phyloP scores from a whole-genome alignment of 2,888 invertebrate genomes.

The Cephus nigrinus region DNA sequence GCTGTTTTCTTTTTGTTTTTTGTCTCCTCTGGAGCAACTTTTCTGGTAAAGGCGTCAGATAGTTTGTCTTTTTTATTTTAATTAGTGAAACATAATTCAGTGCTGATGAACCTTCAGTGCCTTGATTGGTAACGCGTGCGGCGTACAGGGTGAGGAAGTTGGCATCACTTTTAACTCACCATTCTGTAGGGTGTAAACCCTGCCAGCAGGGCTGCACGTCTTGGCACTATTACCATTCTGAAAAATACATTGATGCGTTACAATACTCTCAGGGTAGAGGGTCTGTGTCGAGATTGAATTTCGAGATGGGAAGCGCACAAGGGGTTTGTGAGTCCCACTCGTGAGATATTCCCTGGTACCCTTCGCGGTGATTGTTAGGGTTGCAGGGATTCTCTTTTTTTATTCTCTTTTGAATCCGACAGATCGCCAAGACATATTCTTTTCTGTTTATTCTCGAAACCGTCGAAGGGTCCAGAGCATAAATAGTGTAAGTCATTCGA shows the following conservation, averaged over 20 bases:
- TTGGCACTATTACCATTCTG: constrained; percentile 31
- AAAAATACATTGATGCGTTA: constrained; percentile 25
- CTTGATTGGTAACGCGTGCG: constrained; percentile 23
- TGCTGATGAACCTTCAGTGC: constrained; percentile 22
- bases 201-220: constrained; percentile 26
- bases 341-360: not conserved
- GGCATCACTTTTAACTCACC: constrained; percentile 27
- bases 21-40: not conserved
- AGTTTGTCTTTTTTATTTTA: not conserved
- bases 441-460: not conserved
- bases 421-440: not conserved
- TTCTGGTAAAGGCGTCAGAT: not conserved
- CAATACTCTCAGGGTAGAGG: not conserved
- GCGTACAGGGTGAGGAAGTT: constrained; percentile 17
- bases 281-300: not conserved
- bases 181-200: constrained; percentile 20
- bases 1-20: not conserved
- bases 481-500: constrained; percentile 35
- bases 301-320: not conserved
- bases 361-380: not conserved
- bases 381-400: not conserved
- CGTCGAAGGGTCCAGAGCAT: constrained; percentile 33
- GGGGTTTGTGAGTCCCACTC: not conserved
- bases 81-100: constrained; percentile 7
- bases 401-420: not conserved